A percentile compares a stretch with the other conserved stretches of the same genome.
Conservation (phyloP, 2,113 vertebrate species). For the Spea multiplicata region DNA sequence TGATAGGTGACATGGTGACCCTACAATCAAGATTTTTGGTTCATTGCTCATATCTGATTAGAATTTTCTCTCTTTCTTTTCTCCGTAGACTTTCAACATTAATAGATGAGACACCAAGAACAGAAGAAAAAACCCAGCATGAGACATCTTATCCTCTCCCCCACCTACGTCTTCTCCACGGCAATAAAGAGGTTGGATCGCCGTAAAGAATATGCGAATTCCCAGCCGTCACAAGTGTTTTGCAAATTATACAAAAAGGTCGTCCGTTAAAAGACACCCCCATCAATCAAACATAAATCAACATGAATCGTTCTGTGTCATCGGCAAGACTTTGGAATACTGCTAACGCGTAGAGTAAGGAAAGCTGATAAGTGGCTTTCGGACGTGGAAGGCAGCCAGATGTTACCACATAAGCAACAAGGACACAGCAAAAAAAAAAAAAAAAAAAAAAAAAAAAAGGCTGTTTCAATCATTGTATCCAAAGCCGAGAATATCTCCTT, state of each 20-base stretch:
- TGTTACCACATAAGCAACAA: slow-evolving; percentile 10
- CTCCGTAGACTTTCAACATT: no score
- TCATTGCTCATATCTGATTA: no score
- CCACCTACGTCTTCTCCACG: not conserved
- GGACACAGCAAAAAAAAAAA: slow-evolving; percentile 15
- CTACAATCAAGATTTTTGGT: no score
- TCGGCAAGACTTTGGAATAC: slow-evolving; percentile 28
- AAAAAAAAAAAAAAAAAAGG: not conserved
- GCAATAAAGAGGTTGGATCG: slow-evolving; percentile 21
- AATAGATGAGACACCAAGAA: no score
- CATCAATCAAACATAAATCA: slow-evolving; percentile 40
- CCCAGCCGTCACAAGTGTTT: slow-evolving; percentile 24
- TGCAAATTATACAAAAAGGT: slow-evolving; percentile 34
- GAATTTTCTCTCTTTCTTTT: no score
- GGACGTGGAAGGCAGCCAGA: slow-evolving; percentile 20
- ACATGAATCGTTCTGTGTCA: slow-evolving; percentile 28
- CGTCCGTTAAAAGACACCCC: slow-evolving; percentile 12
- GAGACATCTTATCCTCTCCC: no score
- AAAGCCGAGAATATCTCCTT: not conserved
- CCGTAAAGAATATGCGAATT: slow-evolving; percentile 22
- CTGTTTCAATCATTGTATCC: slow-evolving; percentile 23
- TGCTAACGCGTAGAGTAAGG: slow-evolving; percentile 1
- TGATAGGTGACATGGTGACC: no score
- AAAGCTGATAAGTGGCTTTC: slow-evolving; percentile 14
- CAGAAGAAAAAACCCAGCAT: no score